Base-by-base conservation (phyloP, 2,113 vertebrate species). In the Jaculus jaculus region DNA sequence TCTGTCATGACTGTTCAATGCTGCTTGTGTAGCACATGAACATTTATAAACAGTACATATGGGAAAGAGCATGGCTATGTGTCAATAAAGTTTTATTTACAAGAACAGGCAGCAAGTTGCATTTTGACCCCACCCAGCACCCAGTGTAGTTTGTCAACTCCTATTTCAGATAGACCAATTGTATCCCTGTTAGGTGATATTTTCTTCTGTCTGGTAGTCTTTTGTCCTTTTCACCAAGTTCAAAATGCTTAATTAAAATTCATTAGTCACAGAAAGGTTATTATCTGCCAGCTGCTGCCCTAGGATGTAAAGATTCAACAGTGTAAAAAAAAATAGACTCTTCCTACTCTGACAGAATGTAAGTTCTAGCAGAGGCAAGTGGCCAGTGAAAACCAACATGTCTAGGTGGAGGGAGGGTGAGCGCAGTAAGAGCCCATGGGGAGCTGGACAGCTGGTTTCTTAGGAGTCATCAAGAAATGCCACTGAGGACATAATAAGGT, bases 161-260 rank as follows among this genome's bases (percentile, higher is more conserved):
- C 28, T 90, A 17, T 13, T 79, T 78, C 58, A 78, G 39, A 73
- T 6, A 73, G 37, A 80, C 18, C 34, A 92, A 79, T 32, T 84
- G 30, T 87, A 17, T 65, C 11, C 21, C 78, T 39, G n/a, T 13
- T 61, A 79, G 47, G 5, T 90, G 34, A 1, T 60, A 3, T 1
- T 68, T 73, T 92, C 42, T 75, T 87, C 37, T 94, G 68, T n/a
- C 39, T 73, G 9, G 1, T n/a, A 32, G 24, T 24, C 47, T 85
- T 9, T 71, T 82, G 34, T 75, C 61, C 37, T 71, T 83, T 84
- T 26, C 11, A 78, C 21, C 32, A n/a, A 88, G 16, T 15, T 75
- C 60, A 86, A 87, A 81, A 84, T 89, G 72, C 71, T 81, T 68
- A 84, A 95, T 87, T 86, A 77, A 89, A 92, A 74, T 60, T 69